Evolutionary conservation across 2,888 invertebrate species (phyloP).

Genomic region (Dromius quadrimaculatus): DNA sequence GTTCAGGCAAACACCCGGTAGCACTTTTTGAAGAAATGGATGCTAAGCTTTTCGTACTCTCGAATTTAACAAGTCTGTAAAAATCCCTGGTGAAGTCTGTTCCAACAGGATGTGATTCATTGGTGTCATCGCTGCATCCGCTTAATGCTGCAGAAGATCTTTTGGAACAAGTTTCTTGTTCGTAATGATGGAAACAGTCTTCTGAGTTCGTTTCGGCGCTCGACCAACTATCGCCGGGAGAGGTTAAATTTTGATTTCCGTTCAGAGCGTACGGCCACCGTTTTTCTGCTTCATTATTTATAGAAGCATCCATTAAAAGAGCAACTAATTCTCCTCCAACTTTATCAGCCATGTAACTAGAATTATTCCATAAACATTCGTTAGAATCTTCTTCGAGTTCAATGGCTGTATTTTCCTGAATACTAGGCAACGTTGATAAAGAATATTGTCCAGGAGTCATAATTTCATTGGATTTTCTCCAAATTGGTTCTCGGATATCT

Average conservation of each 20-base stretch:
- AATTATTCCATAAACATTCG: slow-evolving; percentile 81
- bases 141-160: slow-evolving; percentile 78
- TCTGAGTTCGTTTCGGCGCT: slow-evolving; percentile 70
- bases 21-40: slow-evolving; percentile 79
- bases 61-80: slow-evolving; percentile 84
- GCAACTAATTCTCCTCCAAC: slow-evolving; percentile 75
- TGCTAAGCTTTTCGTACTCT: slow-evolving; percentile 83
- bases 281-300: slow-evolving; percentile 70
- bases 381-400: slow-evolving; percentile 81
- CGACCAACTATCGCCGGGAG: slow-evolving; percentile 75
- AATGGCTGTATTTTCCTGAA: slow-evolving; percentile 79
- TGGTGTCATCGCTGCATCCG: slow-evolving; percentile 74
- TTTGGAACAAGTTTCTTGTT: slow-evolving; percentile 74
- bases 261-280: slow-evolving; percentile 75
- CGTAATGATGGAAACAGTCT: slow-evolving; percentile 66
- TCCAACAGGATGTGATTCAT: slow-evolving; percentile 75
- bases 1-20: slow-evolving; percentile 70
- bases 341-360: slow-evolving; percentile 77
- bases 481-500: slow-evolving; percentile 71
- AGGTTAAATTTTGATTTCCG: slow-evolving; percentile 62
- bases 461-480: slow-evolving; percentile 53
- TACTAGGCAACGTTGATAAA: slow-evolving; percentile 76
- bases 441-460: slow-evolving; percentile 75
- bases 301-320: slow-evolving; percentile 68
- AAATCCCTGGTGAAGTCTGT: slow-evolving; percentile 84